Evolutionary conservation across 2,113 vertebrate species (phyloP).

Genomic region (Ursus arctos): DNA sequence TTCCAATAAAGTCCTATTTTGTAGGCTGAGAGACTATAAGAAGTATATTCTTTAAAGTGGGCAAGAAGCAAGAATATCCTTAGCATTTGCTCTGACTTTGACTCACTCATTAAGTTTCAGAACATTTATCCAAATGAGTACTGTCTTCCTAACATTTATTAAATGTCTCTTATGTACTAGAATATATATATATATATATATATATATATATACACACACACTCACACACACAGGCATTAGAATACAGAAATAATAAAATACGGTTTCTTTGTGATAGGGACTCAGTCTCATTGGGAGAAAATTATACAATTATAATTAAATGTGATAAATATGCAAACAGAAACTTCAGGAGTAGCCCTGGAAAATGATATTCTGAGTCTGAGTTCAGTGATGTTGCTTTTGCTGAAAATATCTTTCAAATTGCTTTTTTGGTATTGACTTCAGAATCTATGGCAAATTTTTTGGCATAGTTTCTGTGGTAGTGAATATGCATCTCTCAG

Average conservation of each 20-base stretch:
- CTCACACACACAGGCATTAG: background rate
- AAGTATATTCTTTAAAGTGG: constrained; percentile 45
- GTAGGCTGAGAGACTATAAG: constrained; percentile 1
- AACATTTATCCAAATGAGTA: constrained; percentile 65
- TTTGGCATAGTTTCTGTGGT: background rate
- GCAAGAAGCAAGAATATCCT: constrained; percentile 3
- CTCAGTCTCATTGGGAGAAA: background rate
- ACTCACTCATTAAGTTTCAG: constrained; percentile 37
- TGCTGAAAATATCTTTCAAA: constrained; percentile 18
- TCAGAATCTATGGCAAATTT: constrained; percentile 35
- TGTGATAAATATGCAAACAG: background rate
- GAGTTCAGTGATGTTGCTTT: background rate
- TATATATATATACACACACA: too few relatives aligned
- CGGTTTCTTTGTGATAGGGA: background rate
- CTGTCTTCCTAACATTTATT: constrained; percentile 28
- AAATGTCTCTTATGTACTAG: constrained; percentile 25
- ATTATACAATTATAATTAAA: constrained; percentile 25
- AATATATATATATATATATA: background rate
- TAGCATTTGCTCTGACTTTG: background rate
- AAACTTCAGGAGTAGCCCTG: background rate
- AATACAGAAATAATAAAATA: constrained; percentile 3
- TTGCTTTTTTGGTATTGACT: background rate
- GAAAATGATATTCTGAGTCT: background rate
- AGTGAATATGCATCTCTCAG: background rate
- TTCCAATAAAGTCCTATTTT: background rate